These are phyloP conservation scores for Montipora cactus DNA, from an alignment of 64 coral and sea anemone genomes.

Conservation along the genomic window DNA sequence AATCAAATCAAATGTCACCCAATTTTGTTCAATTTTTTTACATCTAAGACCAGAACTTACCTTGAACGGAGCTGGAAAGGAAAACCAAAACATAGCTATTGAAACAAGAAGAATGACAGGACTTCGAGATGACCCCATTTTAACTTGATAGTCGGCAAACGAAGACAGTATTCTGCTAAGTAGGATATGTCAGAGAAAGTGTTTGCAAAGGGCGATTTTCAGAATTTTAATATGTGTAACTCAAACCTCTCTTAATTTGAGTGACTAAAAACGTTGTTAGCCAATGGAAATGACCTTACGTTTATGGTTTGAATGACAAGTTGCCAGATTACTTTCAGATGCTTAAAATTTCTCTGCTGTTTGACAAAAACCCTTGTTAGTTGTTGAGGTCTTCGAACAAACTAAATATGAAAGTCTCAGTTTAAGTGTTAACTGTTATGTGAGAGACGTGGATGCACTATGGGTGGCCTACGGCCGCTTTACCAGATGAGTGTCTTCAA, in stretches of 20 bases:
- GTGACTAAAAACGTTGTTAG: not conserved
- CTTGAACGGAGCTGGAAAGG: slow-evolving; percentile 1
- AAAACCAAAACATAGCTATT: not conserved
- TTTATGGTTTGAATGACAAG: not conserved
- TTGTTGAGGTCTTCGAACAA: too few species aligned
- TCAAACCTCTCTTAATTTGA: not conserved
- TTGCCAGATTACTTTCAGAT: not conserved
- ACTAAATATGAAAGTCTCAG: too few species aligned
- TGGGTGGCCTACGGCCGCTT: too few species aligned
- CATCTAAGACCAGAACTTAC: not conserved
- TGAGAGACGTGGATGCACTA: too few species aligned
- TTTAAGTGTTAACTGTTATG: too few species aligned
- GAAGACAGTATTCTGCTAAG: not conserved
- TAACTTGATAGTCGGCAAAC: not conserved
- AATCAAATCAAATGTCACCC: too few species aligned
- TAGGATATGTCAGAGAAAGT: not conserved
- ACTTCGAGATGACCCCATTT: not conserved
- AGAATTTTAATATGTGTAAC: not conserved
- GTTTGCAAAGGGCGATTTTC: not conserved
- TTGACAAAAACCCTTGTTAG: too few species aligned
- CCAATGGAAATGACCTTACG: not conserved
- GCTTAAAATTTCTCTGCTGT: too few species aligned
- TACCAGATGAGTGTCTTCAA: too few species aligned
- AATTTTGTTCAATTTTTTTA: too few species aligned
- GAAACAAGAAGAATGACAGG: not conserved